These are phyloP conservation scores for Scarus forsteni DNA, from an alignment of 2,797 vertebrate genomes.

Conservation along the genomic window DNA sequence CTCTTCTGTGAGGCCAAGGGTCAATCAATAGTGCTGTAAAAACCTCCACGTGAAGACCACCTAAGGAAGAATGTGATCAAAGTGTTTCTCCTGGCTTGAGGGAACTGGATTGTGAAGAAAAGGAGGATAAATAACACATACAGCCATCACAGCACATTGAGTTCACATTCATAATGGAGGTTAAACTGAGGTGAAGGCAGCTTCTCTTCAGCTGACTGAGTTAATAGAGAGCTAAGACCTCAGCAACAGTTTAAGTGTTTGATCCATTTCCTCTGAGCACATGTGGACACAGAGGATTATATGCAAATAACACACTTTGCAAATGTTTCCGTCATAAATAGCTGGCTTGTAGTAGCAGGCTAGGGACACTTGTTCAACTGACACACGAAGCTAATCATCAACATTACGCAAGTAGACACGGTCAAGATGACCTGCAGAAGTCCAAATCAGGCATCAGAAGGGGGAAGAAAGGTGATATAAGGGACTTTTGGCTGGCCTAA, in stretches of 20 bases:
- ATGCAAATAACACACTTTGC: too few species aligned
- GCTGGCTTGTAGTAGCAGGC: neutral
- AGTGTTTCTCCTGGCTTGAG: constrained; percentile 17
- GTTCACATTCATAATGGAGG: constrained; percentile 7
- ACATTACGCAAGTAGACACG: too few species aligned
- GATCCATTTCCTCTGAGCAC: neutral
- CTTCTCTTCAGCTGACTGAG: constrained; percentile 1
- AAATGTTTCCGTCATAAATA: too few species aligned
- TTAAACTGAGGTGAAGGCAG: neutral
- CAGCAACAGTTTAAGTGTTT: neutral
- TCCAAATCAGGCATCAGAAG: too few species aligned
- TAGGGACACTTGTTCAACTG: too few species aligned
- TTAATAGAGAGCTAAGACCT: constrained; percentile 17
- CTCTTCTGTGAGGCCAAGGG: constrained; percentile 15
- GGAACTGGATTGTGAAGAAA: constrained; percentile 1
- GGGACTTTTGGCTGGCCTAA: too few species aligned
- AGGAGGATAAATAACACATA: constrained; percentile 21
- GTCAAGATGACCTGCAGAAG: too few species aligned
- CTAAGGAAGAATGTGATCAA: constrained; percentile 32
- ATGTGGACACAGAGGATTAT: too few species aligned
- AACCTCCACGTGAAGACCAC: constrained; percentile 24
- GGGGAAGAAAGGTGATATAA: too few species aligned
- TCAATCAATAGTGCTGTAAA: constrained; percentile 43
- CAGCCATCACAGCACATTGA: constrained; percentile 3
- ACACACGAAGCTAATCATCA: too few species aligned